Evolutionary conservation across 2,888 invertebrate genomes (phyloP).

Genomic region (Melolontha melolontha): DNA sequence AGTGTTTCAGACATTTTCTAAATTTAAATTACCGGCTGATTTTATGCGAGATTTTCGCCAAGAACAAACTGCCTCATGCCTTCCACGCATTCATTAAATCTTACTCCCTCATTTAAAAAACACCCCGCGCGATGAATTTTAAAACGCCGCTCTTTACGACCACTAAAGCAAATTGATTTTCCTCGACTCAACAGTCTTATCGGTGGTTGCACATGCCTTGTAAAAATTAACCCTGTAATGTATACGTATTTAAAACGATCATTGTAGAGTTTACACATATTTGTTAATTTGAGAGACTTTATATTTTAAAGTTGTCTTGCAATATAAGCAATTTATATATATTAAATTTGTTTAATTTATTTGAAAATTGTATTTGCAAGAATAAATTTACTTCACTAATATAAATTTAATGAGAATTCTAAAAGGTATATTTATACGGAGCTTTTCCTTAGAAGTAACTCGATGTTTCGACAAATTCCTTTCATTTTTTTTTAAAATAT

Average conservation of each 20-base stretch:
- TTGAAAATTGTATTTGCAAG: too few species aligned
- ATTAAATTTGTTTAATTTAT: too few species aligned
- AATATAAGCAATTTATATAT: too few species aligned
- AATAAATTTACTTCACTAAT: too few species aligned
- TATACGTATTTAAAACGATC: background rate
- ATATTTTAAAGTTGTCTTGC: too few species aligned
- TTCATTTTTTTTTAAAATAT: too few species aligned
- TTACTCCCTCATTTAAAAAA: constrained; percentile 1
- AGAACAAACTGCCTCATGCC: background rate
- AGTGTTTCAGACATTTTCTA: background rate
- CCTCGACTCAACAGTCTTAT: background rate
- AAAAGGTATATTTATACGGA: too few species aligned
- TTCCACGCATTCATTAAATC: constrained; percentile 3
- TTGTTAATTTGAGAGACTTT: too few species aligned
- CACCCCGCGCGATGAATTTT: constrained; percentile 11
- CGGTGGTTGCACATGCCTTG: background rate
- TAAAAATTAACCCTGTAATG: constrained; percentile 5
- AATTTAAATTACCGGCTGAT: background rate
- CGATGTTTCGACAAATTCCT: too few species aligned
- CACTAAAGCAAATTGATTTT: constrained; percentile 5
- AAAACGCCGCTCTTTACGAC: constrained; percentile 4
- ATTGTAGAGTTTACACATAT: background rate
- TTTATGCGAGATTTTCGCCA: constrained; percentile 4
- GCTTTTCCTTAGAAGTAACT: too few species aligned
- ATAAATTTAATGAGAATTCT: too few species aligned